Conservation (phyloP, 1,140 invertebrate species). For the Bombus sibiricus region DNA sequence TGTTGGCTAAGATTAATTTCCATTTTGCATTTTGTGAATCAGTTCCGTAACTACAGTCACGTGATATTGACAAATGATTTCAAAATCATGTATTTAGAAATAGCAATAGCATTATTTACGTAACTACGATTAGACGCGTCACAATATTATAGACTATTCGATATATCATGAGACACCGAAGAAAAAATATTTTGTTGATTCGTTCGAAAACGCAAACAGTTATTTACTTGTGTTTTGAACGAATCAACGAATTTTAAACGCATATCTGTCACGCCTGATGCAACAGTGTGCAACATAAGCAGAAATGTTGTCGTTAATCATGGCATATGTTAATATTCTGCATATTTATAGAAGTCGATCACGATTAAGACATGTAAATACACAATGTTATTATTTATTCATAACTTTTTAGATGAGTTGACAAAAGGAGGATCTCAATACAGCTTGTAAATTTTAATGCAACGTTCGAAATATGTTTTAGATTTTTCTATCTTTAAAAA, state of each 20-base stretch:
- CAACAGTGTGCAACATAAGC: not conserved
- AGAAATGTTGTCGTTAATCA: not conserved
- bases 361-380: constrained; percentile 27
- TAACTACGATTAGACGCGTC: not conserved
- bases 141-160: not conserved
- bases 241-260: not conserved
- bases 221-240: not conserved
- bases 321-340: not conserved
- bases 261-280: not conserved
- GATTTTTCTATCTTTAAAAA: not conserved
- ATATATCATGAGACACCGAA: not conserved
- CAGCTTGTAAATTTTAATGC: not conserved
- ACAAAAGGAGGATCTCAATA: not conserved
- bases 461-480: not conserved
- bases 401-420: not conserved
- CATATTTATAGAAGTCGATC: not conserved
- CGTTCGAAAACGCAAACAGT: not conserved
- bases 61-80: too few relatives aligned
- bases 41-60: not conserved
- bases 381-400: constrained; percentile 11
- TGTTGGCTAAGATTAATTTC: not conserved
- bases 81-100: not conserved
- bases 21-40: not conserved
- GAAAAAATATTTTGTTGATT: not conserved
- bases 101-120: not conserved